Percentiles rank a stretch among this genome's conserved stretches.
Evolutionary conservation across 2,797 vertebrate species (phyloP).

Genomic region (Arrhamphus sclerolepis): DNA sequence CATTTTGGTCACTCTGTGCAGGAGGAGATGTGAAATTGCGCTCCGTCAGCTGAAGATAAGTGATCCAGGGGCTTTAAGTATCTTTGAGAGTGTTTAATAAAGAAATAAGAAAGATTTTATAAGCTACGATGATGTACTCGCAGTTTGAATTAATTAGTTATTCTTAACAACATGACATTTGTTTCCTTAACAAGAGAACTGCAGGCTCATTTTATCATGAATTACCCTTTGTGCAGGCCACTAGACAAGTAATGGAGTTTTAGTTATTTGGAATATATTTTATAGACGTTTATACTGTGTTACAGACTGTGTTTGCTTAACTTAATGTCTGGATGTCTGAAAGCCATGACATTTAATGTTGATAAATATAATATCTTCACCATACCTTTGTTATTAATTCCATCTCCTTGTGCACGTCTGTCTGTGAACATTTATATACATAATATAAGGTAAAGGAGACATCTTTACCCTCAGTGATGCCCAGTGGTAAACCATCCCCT

Average conservation of each 20-base stretch:
- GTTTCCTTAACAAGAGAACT: constrained; percentile 1
- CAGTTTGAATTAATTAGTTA: not conserved
- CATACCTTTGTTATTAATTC: too few species aligned
- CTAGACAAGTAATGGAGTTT: constrained; percentile 1
- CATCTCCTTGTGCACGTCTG: constrained; percentile 37
- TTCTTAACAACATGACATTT: constrained; percentile 6
- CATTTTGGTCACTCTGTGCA: constrained; percentile 63
- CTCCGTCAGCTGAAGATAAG: constrained; percentile 15
- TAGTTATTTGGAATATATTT: not conserved
- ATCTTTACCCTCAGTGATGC: constrained; percentile 42
- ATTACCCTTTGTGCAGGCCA: not conserved
- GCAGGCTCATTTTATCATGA: not conserved
- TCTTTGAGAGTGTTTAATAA: constrained; percentile 12
- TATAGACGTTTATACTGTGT: too few species aligned
- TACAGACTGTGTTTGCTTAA: too few species aligned
- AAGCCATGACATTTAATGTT: too few species aligned
- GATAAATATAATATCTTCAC: too few species aligned
- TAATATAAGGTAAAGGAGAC: constrained; percentile 68
- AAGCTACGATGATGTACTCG: not conserved
- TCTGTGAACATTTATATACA: constrained; percentile 47
- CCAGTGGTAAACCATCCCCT: constrained; percentile 55
- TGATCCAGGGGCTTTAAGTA: not conserved
- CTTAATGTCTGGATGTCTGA: too few species aligned
- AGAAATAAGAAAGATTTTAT: constrained; percentile 1
- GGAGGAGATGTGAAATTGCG: constrained; percentile 14